phyloP scores from a whole-genome alignment of 2,797 vertebrate genomes.

The Hydrophis major region DNA sequence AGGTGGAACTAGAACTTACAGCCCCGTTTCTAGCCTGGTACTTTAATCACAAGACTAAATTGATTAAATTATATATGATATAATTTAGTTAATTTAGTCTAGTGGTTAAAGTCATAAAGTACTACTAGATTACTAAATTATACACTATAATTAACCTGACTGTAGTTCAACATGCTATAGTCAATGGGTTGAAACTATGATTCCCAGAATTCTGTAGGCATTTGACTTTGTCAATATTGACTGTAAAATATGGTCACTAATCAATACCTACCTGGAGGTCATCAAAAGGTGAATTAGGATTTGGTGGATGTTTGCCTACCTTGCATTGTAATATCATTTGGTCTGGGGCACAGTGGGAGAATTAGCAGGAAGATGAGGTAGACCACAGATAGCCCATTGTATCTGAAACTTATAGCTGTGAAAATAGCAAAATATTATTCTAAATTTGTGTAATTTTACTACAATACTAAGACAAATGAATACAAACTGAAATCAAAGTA shows the following conservation, averaged over 20 bases:
- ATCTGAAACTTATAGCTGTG: constrained; percentile 70
- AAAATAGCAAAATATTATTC: constrained; percentile 2
- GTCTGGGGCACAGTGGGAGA: constrained; percentile 68
- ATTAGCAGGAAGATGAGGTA: constrained; percentile 72
- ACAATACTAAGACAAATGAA: not conserved
- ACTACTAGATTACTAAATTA: not conserved
- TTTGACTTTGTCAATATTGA: not conserved
- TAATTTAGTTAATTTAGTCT: too few species aligned
- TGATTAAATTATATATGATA: not conserved
- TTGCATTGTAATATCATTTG: constrained; percentile 62
- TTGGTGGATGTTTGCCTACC: constrained; percentile 48
- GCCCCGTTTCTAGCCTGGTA: not conserved
- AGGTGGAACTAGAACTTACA: not conserved
- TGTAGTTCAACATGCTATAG: not conserved
- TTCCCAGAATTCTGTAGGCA: not conserved
- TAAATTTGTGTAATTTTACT: not conserved
- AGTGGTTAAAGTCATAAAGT: too few species aligned
- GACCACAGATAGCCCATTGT: constrained; percentile 70
- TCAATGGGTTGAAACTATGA: not conserved
- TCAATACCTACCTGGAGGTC: not conserved
- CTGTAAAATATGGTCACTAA: not conserved
- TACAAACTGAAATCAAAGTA: not conserved
- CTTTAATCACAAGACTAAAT: not conserved
- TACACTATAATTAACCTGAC: not conserved
- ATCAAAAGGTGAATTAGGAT: not conserved